Evolutionary conservation across 1,140 invertebrate species (phyloP), one percentile per base, ranked within the genome.

Genomic region (Acromyrmex heyeri): DNA sequence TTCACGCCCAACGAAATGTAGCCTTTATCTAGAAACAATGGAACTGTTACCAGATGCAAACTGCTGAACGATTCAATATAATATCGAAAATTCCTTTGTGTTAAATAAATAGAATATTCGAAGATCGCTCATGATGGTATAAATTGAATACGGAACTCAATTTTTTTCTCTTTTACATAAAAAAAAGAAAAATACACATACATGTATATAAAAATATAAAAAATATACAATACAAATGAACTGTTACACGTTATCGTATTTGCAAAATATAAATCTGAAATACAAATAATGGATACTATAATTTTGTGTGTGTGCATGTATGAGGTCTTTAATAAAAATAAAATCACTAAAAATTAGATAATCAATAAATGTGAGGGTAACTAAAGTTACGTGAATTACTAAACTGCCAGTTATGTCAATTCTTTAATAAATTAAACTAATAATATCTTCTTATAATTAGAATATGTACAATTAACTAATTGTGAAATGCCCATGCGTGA

Each of bases 11-110:
- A 65, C 44, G 27, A 79, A 53, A 75, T 50, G 69, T 61, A 50
- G 55, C 55, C 38, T 73, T 83, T 75, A 83, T 61, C n/a, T 27
- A 30, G 69, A 75, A 75, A 83, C 69, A 83, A 83, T 75, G 3
- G 18, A 50, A 21, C 44, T 61, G 12, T 75, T 61, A 48, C 21
- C 34, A 59, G 34, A 75, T 48, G 14, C n/a, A 44, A 73, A 38
- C 14, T 61, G 57, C 5, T 27, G 44, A 34, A 67, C 5, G 16
- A 21, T 70, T 81, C 21, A 53, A 55, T 81, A 81, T 55, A 79
- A 81, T 24, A 55, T 70, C 69, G 14, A 57, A 57, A 81, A 5
- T 21, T 38, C 3, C 6, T 55, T 38, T 57, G 8, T 44, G 0
- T 24, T n/a, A 14, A 2, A 44, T 79, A 79, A 53, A 65, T 24